These are phyloP conservation scores for Cnemophilus loriae DNA, from an alignment of 2,113 vertebrate species.

Conservation along the genomic window DNA sequence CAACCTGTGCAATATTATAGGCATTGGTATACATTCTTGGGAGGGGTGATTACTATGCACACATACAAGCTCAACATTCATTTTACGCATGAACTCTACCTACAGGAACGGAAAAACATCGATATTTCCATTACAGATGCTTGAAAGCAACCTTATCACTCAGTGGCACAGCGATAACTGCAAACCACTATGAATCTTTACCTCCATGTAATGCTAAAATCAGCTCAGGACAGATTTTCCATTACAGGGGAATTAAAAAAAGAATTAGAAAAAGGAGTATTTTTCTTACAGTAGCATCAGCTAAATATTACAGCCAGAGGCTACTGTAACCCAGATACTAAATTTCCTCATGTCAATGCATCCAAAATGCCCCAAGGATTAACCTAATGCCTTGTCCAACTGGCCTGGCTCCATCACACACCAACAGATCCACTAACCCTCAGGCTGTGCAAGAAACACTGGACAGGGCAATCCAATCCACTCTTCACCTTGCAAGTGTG, in stretches of 20 bases:
- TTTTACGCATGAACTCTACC: slow-evolving; percentile 2
- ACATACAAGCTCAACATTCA: neutral
- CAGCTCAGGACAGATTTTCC: neutral
- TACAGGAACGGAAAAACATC: neutral
- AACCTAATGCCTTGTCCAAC: neutral
- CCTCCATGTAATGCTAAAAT: neutral
- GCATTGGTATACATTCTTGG: neutral
- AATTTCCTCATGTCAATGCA: neutral
- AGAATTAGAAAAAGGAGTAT: neutral
- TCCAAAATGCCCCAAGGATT: neutral
- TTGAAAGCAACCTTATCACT: neutral
- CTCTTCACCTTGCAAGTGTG: neutral
- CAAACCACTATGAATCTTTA: neutral
- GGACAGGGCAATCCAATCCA: neutral
- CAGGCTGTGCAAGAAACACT: neutral
- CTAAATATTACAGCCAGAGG: neutral
- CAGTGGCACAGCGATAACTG: neutral
- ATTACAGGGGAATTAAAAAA: neutral
- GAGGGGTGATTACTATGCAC: neutral
- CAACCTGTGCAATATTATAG: neutral
- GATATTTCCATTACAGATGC: slow-evolving; percentile 11
- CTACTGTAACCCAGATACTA: slow-evolving; percentile 1
- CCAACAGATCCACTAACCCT: neutral
- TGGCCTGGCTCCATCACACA: neutral
- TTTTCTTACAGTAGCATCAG: neutral